Base-by-base conservation (phyloP, 2,888 invertebrate species). In the Pollenia amentaria region DNA sequence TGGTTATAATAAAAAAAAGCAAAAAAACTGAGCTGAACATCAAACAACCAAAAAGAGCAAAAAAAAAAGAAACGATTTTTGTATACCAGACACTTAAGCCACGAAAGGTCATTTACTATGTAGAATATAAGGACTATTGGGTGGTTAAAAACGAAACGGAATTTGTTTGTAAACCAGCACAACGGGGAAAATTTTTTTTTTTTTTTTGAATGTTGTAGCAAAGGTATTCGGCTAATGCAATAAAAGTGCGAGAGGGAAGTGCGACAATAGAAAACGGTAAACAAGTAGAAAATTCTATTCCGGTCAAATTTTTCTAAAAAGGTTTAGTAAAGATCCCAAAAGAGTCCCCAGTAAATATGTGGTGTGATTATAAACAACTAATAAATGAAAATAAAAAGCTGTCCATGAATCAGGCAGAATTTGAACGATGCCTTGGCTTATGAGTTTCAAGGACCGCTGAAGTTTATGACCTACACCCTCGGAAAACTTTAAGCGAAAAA, bases 51-150 rank as follows among this genome's bases (percentile, higher is more conserved):
- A n/a, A 16, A 70, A 42, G n/a, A 60, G 46, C 70, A 60, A 77
- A 80, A 72, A 55, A 46, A 64, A 85, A 73, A 75, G 65, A 77
- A 21, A 3, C 12, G 16, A 16, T 44, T 51, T 64, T 42, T 64
- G 14, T 42, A 75, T 79, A 75, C 64, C 90, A 90, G 92, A 90
- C 90, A 89, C 91, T 90, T 89, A 89, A 90, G 89, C 90, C 88
- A 81, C 89, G 89, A 90, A 91, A 91, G 91, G 91, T 91, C 89
- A 91, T 90, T 91, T 89, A 76, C 69, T 85, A 48, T 48, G 44
- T 42, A 60, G 65, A 72, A 16, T 21, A 51, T 42, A 51, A 69
- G 38, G 12, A 65, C 12, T 6, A 21, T 12, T 53, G 67, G 62
- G 21, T 51, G 55, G 10, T 16, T 9, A 6, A 6, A 4, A 18